Percentiles rank a stretch among this genome's conserved stretches.
phyloP scores from a whole-genome alignment of 2,113 vertebrate species.

The Aptenodytes patagonicus region DNA sequence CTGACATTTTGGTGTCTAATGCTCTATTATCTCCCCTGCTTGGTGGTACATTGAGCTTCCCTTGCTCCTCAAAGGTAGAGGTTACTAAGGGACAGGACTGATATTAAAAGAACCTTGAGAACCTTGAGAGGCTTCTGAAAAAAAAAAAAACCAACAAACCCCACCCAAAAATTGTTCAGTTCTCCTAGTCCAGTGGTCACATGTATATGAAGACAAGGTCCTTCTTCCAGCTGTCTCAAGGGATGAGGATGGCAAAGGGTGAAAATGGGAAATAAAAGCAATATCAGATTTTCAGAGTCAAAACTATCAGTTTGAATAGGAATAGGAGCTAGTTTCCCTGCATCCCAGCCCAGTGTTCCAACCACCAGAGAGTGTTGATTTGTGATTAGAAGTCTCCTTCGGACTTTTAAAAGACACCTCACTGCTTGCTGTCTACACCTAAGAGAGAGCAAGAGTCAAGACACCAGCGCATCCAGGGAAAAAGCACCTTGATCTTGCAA shows the following conservation, averaged over 20 bases:
- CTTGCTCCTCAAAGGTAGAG: background rate
- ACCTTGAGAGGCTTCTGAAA: background rate
- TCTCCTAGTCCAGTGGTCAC: background rate
- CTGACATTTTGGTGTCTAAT: background rate
- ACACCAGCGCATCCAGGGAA: background rate
- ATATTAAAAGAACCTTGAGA: background rate
- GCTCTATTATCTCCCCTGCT: background rate
- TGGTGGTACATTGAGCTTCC: background rate
- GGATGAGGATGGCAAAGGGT: background rate
- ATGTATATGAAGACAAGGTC: background rate
- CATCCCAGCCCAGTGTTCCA: background rate
- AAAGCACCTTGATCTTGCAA: background rate
- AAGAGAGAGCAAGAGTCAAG: background rate
- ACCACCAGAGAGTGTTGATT: background rate
- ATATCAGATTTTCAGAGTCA: background rate
- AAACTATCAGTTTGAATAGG: background rate
- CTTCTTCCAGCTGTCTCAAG: background rate
- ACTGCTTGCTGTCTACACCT: background rate
- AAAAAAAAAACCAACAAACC: background rate
- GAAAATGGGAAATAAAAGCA: background rate
- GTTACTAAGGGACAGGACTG: background rate
- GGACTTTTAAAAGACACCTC: background rate
- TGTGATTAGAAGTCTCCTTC: background rate
- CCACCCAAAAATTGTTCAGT: background rate
- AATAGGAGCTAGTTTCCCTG: background rate